Conservation (phyloP, 2,797 vertebrate genomes). For the Tenualosa thibaudeaui region DNA sequence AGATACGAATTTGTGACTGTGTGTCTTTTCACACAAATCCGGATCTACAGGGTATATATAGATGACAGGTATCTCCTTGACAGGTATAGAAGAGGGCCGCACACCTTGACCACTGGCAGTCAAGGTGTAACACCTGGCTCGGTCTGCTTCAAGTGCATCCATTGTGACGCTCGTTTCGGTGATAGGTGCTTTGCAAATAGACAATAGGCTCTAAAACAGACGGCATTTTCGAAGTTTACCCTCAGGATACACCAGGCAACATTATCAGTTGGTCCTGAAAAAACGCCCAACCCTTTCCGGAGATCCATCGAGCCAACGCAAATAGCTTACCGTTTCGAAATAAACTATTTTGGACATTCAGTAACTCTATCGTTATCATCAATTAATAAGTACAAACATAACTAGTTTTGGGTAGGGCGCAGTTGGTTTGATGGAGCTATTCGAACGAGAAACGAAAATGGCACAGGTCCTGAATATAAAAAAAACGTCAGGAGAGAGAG, state of each 20-base stretch:
- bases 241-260: not conserved
- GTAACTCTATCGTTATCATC: not conserved
- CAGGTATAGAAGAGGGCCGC: not conserved
- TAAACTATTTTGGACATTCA: not conserved
- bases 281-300: not conserved
- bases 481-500: not conserved
- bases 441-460: not conserved
- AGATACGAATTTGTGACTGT: conserved; percentile 99
- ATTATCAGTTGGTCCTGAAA: conserved; percentile 5
- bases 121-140: conserved; percentile 63
- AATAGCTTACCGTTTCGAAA: not conserved
- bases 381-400: not conserved
- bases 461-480: not conserved
- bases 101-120: conserved; percentile 33
- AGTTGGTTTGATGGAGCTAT: not conserved
- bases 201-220: conserved; percentile 6
- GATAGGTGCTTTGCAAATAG: conserved; percentile 12
- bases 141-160: conserved; percentile 64
- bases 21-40: conserved; percentile 97
- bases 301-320: not conserved
- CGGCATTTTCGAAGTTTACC: not conserved
- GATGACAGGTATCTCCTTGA: conserved; percentile 89
- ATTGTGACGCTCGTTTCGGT: not conserved
- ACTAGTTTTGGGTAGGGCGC: not conserved
- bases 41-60: conserved; percentile 99